A percentile compares a stretch with the other conserved stretches of the same genome.
Evolutionary conservation across 2,797 vertebrate genomes (phyloP).

Genomic region (Sebastes taczanowskii): DNA sequence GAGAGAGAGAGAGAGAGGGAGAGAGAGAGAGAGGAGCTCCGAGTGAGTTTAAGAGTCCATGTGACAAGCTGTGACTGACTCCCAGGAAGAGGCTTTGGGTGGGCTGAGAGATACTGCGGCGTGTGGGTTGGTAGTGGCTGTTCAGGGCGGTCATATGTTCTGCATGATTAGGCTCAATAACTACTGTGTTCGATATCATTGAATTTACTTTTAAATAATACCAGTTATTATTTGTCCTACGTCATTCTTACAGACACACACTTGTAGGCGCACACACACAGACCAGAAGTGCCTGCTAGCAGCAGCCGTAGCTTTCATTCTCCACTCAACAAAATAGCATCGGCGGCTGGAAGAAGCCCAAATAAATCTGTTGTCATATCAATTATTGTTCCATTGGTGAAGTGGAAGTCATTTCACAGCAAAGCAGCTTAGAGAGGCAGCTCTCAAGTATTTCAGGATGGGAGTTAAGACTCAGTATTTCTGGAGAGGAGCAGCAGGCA

Average conservation of each 20-base stretch:
- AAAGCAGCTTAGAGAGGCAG: conserved; percentile 83
- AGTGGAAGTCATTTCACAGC: conserved; percentile 81
- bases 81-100: conserved; percentile 67
- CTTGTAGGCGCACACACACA: not conserved
- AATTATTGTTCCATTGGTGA: conserved; percentile 83
- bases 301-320: conserved; percentile 45
- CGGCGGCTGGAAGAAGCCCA: conserved; percentile 57
- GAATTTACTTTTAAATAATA: conserved; percentile 23
- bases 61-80: conserved; percentile 71
- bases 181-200: conserved; percentile 17
- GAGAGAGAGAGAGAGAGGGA: conserved; percentile 24
- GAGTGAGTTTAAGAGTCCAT: conserved; percentile 67
- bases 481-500: conserved; percentile 62
- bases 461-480: conserved; percentile 78
- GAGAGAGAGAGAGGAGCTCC: conserved; percentile 8
- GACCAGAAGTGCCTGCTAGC: conserved; percentile 11
- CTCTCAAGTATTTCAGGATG: conserved; percentile 75
- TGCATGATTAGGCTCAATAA: conserved; percentile 20
- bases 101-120: conserved; percentile 44
- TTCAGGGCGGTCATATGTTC: not conserved
- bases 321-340: conserved; percentile 52
- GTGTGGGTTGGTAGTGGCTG: not conserved
- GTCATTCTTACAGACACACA: not conserved
- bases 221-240: conserved; percentile 4
- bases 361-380: conserved; percentile 85